phyloP scores from a whole-genome alignment of 2,888 invertebrate species.

The Theodoxus fluviatilis region DNA sequence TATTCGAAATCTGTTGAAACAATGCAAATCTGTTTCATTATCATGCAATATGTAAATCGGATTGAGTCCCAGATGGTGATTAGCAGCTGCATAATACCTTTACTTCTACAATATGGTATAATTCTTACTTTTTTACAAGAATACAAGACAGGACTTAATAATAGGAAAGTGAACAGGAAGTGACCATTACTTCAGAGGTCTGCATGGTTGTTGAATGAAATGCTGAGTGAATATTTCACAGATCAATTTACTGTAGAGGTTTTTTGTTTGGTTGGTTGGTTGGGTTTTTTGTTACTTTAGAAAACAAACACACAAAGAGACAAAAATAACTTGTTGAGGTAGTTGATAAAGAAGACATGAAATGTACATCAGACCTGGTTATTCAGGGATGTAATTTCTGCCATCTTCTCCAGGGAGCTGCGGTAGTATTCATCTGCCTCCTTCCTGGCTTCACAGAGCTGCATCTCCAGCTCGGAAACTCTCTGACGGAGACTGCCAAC shows the following conservation, averaged over 20 bases:
- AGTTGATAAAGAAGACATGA: neutral
- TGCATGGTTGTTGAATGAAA: too few species aligned
- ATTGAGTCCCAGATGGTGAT: too few species aligned
- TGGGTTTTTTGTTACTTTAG: neutral
- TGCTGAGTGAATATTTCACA: too few species aligned
- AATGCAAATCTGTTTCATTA: too few species aligned
- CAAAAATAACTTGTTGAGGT: neutral
- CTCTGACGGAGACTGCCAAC: conserved; percentile 50
- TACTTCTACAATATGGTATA: too few species aligned
- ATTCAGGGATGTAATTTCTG: conserved; percentile 56
- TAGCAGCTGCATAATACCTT: too few species aligned
- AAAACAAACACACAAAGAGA: neutral
- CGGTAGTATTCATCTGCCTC: conserved; percentile 64
- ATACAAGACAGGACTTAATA: too few species aligned
- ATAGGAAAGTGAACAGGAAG: too few species aligned
- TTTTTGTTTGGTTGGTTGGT: neutral
- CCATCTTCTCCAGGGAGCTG: conserved; percentile 58
- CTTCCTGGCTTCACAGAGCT: conserved; percentile 57
- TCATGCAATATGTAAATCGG: too few species aligned
- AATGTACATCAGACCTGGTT: conserved; percentile 51
- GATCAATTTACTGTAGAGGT: too few species aligned
- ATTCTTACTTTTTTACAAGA: too few species aligned
- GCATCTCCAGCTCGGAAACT: conserved; percentile 55
- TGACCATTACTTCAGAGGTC: too few species aligned
- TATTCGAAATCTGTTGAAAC: conserved; percentile 38